Evolutionary conservation across 2,888 invertebrate species (phyloP).

Genomic region (Melangyna quadrimaculata): DNA sequence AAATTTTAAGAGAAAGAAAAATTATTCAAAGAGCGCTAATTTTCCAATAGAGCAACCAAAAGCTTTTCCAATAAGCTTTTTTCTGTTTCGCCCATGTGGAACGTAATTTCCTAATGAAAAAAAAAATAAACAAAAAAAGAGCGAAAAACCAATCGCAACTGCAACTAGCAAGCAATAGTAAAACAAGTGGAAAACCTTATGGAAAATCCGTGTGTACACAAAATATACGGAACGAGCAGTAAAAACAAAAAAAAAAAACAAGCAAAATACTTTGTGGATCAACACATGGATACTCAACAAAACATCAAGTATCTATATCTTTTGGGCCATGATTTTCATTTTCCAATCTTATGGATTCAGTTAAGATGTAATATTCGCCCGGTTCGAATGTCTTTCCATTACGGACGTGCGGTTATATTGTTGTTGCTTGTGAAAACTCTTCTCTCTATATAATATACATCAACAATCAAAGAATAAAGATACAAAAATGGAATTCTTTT

Average conservation of each 20-base stretch:
- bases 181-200: constrained; percentile 44
- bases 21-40: constrained; percentile 13
- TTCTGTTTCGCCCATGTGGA: constrained; percentile 51
- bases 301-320: constrained; percentile 70
- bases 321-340: constrained; percentile 67
- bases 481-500: background rate
- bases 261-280: constrained; percentile 63
- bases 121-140: background rate
- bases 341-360: constrained; percentile 74
- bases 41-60: constrained; percentile 39
- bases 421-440: constrained; percentile 16
- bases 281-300: constrained; percentile 68
- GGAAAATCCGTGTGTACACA: constrained; percentile 36
- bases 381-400: constrained; percentile 78
- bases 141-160: constrained; percentile 20
- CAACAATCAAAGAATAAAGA: background rate
- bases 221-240: constrained; percentile 13
- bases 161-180: constrained; percentile 30
- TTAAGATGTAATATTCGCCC: constrained; percentile 79
- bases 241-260: constrained; percentile 14
- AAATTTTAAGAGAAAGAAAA: constrained; percentile 30
- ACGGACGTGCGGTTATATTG: constrained; percentile 69
- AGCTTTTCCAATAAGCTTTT: constrained; percentile 57
- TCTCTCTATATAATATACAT: constrained; percentile 22
- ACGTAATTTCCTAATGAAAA: constrained; percentile 45